Evolutionary conservation across 2,888 invertebrate species (phyloP), one percentile per base, ranked within the genome.

Genomic region (Lepidochitona cinerea): DNA sequence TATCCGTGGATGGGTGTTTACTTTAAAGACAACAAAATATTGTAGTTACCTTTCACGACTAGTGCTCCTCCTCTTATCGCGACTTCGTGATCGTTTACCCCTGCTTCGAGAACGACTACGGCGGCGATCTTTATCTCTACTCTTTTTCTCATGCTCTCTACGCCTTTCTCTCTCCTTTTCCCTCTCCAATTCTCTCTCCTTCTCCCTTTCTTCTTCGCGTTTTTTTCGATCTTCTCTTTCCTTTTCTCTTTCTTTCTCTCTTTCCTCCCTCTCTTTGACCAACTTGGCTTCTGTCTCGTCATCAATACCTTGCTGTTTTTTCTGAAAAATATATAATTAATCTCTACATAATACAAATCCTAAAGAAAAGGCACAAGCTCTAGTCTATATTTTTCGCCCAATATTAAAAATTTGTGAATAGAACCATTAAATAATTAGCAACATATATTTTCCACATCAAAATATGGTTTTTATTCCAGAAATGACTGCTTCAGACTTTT

Each of bases 181-280:
- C 53, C 71, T 18, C 64, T 37, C 49, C 67, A 67, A 52, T 64
- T 70, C 68, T 75, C 72, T 64, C 71, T 74, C 78, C 75, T 76
- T 78, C 74, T 77, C 77, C 64, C 71, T 79, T 77, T 73, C 83
- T 76, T 54, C 78, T 73, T 78, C 78, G 52, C 65, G 71, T 72
- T 76, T 73, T 79, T 32, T 64, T 33, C 67, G 76, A 37, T 79
- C 86, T 72, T 83, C 92, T 91, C 81, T 92, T 91, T 93, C 92
- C 78, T 92, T 91, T 79, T 92, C 92, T 75, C 92, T 85, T 78
- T 90, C 91, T 74, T 92, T 92, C 77, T 93, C 93, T 79, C 92
- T 91, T 77, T 92, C 92, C 35, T 66, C 66, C 14, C 66, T 14
- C 26, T 74, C 85, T 92, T 92, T 79, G 92, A 91, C 74, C 37